Percentiles rank a stretch among this genome's conserved stretches.
phyloP scores from a whole-genome alignment of 2,888 invertebrate genomes.

The Brassicogethes aeneus region DNA sequence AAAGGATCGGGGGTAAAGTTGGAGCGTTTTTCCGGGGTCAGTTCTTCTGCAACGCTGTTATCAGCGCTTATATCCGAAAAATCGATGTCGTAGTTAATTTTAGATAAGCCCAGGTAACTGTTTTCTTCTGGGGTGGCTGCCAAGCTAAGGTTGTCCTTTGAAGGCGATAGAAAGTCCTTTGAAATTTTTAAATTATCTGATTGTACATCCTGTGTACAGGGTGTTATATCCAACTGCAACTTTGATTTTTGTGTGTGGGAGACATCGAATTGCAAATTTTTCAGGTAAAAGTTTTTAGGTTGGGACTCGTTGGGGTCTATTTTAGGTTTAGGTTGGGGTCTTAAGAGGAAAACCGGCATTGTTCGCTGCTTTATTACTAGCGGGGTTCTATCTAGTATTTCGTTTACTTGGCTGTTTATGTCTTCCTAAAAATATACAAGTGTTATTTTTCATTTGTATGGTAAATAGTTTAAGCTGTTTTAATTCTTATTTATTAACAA shows the following conservation, averaged over 20 bases:
- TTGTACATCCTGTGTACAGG: constrained; percentile 28
- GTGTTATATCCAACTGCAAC: constrained; percentile 34
- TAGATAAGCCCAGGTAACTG: constrained; percentile 53
- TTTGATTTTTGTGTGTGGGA: constrained; percentile 22
- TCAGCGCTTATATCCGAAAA: constrained; percentile 66
- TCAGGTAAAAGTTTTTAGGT: constrained; percentile 27
- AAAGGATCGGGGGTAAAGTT: constrained; percentile 44
- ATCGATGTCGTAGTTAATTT: constrained; percentile 70
- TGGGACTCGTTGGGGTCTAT: background rate
- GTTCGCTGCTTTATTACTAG: constrained; percentile 57
- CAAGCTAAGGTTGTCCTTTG: constrained; percentile 43
- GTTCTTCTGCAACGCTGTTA: constrained; percentile 56
- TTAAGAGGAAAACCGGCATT: constrained; percentile 53
- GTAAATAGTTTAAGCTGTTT: no score
- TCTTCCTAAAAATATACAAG: constrained; percentile 49
- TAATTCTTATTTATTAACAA: no score
- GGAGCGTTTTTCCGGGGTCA: constrained; percentile 34
- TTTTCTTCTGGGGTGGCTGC: constrained; percentile 58
- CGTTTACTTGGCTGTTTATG: constrained; percentile 62
- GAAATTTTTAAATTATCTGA: constrained; percentile 21
- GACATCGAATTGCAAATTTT: constrained; percentile 30
- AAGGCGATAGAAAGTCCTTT: constrained; percentile 37
- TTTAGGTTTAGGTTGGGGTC: constrained; percentile 12
- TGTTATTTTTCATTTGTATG: no score
- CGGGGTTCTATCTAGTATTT: constrained; percentile 66